Evolutionary conservation across 2,797 vertebrate species (phyloP).

Genomic region (Leptodactylus fallax): DNA sequence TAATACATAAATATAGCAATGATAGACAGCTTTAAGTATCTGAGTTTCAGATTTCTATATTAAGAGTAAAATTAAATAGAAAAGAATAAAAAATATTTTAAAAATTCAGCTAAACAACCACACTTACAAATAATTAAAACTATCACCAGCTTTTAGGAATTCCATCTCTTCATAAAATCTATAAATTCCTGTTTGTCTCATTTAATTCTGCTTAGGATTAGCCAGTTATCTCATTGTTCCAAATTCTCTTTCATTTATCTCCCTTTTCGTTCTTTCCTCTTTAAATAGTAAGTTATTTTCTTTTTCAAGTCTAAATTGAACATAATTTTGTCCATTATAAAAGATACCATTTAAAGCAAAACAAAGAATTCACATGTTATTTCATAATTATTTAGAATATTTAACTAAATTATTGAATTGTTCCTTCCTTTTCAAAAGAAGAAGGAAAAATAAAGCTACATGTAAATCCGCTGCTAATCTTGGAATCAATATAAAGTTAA

Average conservation of each 20-base stretch:
- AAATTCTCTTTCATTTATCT: constrained; percentile 53
- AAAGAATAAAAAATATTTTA: neutral
- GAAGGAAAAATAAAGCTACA: neutral
- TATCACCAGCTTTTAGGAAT: neutral
- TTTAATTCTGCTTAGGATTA: constrained; percentile 54
- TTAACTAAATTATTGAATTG: neutral
- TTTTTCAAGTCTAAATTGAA: constrained; percentile 23
- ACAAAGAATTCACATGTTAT: neutral
- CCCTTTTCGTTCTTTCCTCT: constrained; percentile 63
- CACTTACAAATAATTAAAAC: neutral
- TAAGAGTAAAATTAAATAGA: neutral
- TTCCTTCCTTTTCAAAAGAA: neutral
- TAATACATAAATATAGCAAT: neutral
- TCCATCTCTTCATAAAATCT: neutral
- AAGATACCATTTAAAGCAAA: neutral
- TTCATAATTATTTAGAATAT: neutral
- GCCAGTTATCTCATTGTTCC: constrained; percentile 57
- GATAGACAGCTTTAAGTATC: no score
- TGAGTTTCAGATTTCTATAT: no score
- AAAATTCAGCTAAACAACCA: neutral
- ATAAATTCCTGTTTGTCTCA: constrained; percentile 43
- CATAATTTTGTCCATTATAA: neutral
- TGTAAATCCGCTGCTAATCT: neutral
- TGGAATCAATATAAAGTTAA: neutral
- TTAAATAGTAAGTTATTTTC: constrained; percentile 64